These are phyloP conservation scores for Siniperca obscura DNA, from an alignment of 2,797 vertebrate species.

Conservation along the genomic window DNA sequence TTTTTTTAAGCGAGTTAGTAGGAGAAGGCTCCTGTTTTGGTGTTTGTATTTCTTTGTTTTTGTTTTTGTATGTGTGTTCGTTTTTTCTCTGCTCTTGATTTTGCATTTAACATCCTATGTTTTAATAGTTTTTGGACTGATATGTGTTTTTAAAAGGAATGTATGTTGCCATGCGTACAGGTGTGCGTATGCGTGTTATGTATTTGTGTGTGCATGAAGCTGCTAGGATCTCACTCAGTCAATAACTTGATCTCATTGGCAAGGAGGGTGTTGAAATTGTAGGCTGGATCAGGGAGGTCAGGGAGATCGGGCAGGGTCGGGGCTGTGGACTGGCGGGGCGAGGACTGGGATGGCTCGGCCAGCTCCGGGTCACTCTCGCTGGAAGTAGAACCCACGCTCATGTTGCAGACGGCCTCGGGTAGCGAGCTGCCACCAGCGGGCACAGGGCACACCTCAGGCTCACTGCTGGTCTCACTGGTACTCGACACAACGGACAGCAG, in stretches of 20 bases:
- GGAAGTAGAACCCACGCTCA: constrained; percentile 90
- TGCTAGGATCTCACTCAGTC: constrained; percentile 88
- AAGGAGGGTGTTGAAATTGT: constrained; percentile 90
- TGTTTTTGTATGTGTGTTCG: constrained; percentile 29
- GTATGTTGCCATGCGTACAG: constrained; percentile 56
- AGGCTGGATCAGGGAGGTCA: constrained; percentile 83
- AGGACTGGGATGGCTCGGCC: constrained; percentile 82
- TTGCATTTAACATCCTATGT: constrained; percentile 50
- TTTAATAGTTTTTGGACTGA: constrained; percentile 52
- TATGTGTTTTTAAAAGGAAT: constrained; percentile 68
- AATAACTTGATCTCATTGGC: constrained; percentile 91
- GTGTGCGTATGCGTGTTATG: constrained; percentile 42
- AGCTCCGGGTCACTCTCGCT: constrained; percentile 92
- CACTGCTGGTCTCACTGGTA: constrained; percentile 90
- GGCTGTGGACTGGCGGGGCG: constrained; percentile 76
- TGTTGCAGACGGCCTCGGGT: constrained; percentile 86
- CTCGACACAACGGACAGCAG: constrained; percentile 88
- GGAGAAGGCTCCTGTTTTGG: constrained; percentile 70
- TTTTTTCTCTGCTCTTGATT: constrained; percentile 61
- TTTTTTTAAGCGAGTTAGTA: constrained; percentile 63
- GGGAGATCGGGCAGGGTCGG: constrained; percentile 71
- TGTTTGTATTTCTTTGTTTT: constrained; percentile 51
- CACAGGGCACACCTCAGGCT: constrained; percentile 86
- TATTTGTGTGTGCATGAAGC: constrained; percentile 59
- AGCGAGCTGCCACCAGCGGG: constrained; percentile 76